Evolutionary conservation across 2,888 invertebrate genomes (phyloP), one percentile per base, ranked within the genome.

Genomic region (Zygothrica quintamaculata): DNA sequence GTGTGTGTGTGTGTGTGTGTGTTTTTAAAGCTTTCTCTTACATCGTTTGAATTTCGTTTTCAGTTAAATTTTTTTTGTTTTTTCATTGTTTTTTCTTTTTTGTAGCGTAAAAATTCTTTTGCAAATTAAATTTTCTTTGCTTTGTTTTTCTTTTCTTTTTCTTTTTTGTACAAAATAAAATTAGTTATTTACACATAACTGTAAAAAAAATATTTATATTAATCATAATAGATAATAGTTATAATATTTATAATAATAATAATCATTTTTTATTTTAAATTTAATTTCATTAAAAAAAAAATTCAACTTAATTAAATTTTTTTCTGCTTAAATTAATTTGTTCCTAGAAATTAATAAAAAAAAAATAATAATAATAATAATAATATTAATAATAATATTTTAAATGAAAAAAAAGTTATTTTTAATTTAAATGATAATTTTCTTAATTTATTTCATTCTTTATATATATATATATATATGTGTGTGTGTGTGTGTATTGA

Each of bases 11-110:
- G n/a, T 73, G 16, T 53, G 25, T 59, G 37, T 60, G 25, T 47
- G 26, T 47, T 65, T 74, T 81, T 86, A 80, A 80, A 86, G 87
- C 87, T 80, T 80, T 84, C 80, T 80, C 77, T 73, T 79, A 72
- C 79, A 75, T 71, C 76, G 48, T 69, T 51, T 53, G 25, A 36
- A 75, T 56, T 77, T 74, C 33, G n/a, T 51, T 57, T 48, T 67
- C 68, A 68, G 47, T 75, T n/a, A n/a, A n/a, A n/a, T n/a, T n/a
- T 61, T 77, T 55, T 66, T 34, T 40, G 15, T 56, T 57, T 57
- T 52, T 39, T 33, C 37, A 44, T 1, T 29, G 47, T 6, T 12
- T 36, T 11, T 37, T 31, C 22, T 46, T 29, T 7, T 46, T 39
- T 57, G 22, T 62, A 64, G 47, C 65, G 60, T 65, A 62, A 53